These are phyloP conservation scores for Pimpla rufipes DNA, from an alignment of 2,888 invertebrate species.

Conservation along the genomic window DNA sequence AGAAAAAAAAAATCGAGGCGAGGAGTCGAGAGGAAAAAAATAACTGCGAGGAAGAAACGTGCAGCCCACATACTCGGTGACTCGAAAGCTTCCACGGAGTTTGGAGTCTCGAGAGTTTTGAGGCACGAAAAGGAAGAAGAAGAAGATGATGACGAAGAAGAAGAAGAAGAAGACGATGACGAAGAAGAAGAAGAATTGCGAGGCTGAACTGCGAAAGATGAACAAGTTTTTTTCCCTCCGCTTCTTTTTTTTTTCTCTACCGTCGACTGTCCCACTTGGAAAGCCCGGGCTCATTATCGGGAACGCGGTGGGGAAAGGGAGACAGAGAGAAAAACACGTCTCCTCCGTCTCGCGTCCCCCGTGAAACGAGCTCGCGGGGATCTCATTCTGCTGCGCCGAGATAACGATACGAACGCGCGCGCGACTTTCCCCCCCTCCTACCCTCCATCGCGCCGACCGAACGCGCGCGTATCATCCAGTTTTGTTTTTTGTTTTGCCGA, in stretches of 20 bases:
- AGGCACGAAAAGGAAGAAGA: too few relatives aligned
- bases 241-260: constrained; percentile 44
- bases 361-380: not conserved
- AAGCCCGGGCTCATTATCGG: constrained; percentile 27
- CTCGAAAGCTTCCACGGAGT: constrained; percentile 52
- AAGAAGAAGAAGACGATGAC: too few relatives aligned
- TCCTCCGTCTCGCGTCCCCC: not conserved
- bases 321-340: constrained; percentile 1
- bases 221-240: constrained; percentile 35
- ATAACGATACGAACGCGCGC: constrained; percentile 40
- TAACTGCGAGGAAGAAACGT: constrained; percentile 45
- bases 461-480: constrained; percentile 33
- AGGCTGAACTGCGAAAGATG: not conserved
- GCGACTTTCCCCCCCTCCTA: not conserved
- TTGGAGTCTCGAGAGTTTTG: constrained; percentile 10
- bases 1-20: not conserved
- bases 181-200: too few relatives aligned
- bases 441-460: not conserved
- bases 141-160: too few relatives aligned
- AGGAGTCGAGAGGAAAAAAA: not conserved
- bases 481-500: constrained; percentile 40
- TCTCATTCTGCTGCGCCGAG: constrained; percentile 39
- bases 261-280: constrained; percentile 47
- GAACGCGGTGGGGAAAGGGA: not conserved
- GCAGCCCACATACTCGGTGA: constrained; percentile 28